Base-by-base conservation (phyloP, 2,797 vertebrate species). In the Saxicola maurus region DNA sequence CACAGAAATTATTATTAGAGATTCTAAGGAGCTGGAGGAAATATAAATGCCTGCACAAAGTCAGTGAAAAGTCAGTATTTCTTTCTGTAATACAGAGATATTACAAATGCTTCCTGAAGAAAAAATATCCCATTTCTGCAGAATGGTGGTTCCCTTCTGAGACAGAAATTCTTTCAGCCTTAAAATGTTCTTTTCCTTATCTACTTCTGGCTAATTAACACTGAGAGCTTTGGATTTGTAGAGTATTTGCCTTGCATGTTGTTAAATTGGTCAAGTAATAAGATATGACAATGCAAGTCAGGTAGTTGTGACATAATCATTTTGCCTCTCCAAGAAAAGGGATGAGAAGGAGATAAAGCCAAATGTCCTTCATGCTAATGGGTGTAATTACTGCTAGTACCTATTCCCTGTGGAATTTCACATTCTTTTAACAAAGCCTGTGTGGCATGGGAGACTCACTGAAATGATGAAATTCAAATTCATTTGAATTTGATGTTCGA, bases 171-270 rank as follows among this genome's bases (percentile, higher is more conserved):
- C 64, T 42, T 84, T 71, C 72, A 82, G 57, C 10, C 16, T 91
- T 65, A 53, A 72, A 76, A 82, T 31, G 20, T 73, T 71, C 51
- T 88, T 52, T 84, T 85, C 18, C 60, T 91, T 89, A 85, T 90
- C 81, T 87, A 19, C 31, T 78, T 83, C 49, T 64, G 56, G 69
- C 17, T 87, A 93, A 91, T 96, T 92, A 91, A 64, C 35, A 92
- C 11, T 35, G 71, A 90, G 67, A 89, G 61, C 31, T 73, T 75
- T 77, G 24, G 65, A 35, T 93, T 84, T 91, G 74, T 75, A 45
- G 59, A 68, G 16, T 64, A 48, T 61, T 91, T 94, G 86, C 72
- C 84, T 80, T 82, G 66, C 64, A 35, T 38, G 59, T 35, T 74
- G 67, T 84, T 76, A 81, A 93, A 91, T 74, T 66, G 71, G 82